These are phyloP conservation scores for Cricetomys ansorgei DNA, from an alignment of 2,113 vertebrate genomes.

Conservation along the genomic window DNA sequence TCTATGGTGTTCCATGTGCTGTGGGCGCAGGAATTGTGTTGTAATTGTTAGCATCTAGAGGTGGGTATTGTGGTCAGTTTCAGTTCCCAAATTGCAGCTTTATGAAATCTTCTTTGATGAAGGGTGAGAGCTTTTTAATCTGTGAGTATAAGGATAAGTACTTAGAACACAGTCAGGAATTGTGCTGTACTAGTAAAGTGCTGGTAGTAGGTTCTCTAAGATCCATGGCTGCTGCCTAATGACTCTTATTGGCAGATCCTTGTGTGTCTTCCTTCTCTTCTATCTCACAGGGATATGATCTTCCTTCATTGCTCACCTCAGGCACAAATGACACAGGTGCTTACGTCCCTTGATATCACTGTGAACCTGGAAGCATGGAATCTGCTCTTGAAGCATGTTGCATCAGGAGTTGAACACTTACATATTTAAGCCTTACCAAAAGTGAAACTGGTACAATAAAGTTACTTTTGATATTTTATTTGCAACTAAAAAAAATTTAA, in stretches of 20 bases:
- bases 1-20: neutral
- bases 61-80: neutral
- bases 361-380: neutral
- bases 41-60: neutral
- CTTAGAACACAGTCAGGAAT: neutral
- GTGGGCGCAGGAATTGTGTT: neutral
- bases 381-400: neutral
- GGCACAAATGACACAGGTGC: neutral
- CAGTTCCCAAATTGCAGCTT: neutral
- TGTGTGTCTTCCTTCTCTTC: neutral
- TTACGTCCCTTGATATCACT: neutral
- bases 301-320: neutral
- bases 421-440: neutral
- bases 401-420: neutral
- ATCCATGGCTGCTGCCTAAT: neutral
- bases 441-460: neutral
- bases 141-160: neutral
- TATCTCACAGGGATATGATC: rapidly evolving
- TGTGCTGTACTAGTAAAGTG: neutral
- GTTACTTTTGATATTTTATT: neutral
- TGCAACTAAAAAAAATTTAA: neutral
- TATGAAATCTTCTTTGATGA: neutral
- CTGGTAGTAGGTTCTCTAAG: neutral
- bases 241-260: neutral
- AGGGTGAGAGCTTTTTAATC: neutral